Evolutionary conservation across 2,113 vertebrate genomes (phyloP).

Genomic region (Limanda limanda): DNA sequence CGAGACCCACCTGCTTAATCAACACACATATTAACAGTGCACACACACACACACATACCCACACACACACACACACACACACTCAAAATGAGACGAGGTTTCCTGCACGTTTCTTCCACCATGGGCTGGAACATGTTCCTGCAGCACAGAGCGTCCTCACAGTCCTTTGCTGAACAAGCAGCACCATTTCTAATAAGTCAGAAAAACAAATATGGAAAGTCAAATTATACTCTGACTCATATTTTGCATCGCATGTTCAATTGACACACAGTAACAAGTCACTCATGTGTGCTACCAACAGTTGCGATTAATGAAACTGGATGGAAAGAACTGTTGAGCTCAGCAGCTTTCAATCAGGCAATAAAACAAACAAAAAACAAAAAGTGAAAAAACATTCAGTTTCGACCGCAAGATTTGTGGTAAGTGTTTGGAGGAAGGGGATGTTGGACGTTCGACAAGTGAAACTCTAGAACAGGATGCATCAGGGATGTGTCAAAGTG

Average conservation of each 20-base stretch:
- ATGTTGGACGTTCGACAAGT: slow-evolving; percentile 57
- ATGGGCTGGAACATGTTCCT: slow-evolving; percentile 45
- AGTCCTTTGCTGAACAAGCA: slow-evolving; percentile 59
- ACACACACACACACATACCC: slow-evolving; percentile 28
- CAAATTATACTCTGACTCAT: slow-evolving; percentile 62
- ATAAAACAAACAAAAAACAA: not conserved
- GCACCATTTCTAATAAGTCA: slow-evolving; percentile 67
- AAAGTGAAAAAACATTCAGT: slow-evolving; percentile 3
- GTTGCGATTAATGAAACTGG: slow-evolving; percentile 43
- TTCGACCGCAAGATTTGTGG: slow-evolving; percentile 22
- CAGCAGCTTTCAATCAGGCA: slow-evolving; percentile 2
- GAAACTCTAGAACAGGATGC: slow-evolving; percentile 69
- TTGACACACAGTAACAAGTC: slow-evolving; percentile 52
- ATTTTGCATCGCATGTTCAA: slow-evolving; percentile 56
- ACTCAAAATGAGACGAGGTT: slow-evolving; percentile 25
- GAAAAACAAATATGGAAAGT: slow-evolving; percentile 76
- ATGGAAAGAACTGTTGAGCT: slow-evolving; percentile 9
- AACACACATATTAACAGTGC: slow-evolving; percentile 1
- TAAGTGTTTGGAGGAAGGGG: slow-evolving; percentile 53
- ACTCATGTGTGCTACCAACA: slow-evolving; percentile 6
- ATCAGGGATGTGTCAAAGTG: slow-evolving; percentile 63
- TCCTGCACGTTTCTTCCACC: slow-evolving; percentile 48
- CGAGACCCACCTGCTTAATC: slow-evolving; percentile 59
- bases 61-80: slow-evolving; percentile 21
- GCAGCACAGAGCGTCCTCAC: slow-evolving; percentile 65